Base-by-base conservation (phyloP, 2,113 vertebrate genomes). In the Arvicanthis niloticus region DNA sequence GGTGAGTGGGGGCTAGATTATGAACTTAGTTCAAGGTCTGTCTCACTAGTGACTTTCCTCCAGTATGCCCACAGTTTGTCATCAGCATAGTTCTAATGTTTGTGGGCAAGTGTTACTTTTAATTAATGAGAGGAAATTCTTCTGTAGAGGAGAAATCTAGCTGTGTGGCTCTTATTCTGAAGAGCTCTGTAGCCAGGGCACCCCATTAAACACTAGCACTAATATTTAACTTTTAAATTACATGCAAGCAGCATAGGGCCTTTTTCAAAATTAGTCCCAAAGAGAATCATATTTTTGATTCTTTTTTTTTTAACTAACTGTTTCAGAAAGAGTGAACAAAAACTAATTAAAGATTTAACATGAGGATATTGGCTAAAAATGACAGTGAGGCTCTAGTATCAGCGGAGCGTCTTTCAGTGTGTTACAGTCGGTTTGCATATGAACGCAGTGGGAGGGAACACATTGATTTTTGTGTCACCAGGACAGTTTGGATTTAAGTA, bases 371-470 rank as follows among this genome's bases (percentile, higher is more conserved):
- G 86, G 73, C 7, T 40, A 48, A 6, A 7, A 53, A 26, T 11
- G 85, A 42, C 4, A 4, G 60, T 0, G 16, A 37, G 11, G 0
- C 51, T 2, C 42, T 1, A 5, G n/a, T 0, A 0, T 67, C 51
- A 0, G 4, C 6, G 4, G 5, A 5, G 13, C 24, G 42, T 22
- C 90, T 56, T 34, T 0, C 2, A 0, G 0, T 4, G 0, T 17
- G 0, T 42, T 2, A 26, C 58, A 56, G 60, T 2, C 2, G 11
- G 75, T 60, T 22, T n/a, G 62, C 72, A 19, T 3, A 16, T 5
- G 62, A 60, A 34, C 72, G 1, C 0, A 0, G 70, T 2, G 45
- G 96, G 62, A 29, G 85, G 91, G 93, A 45, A 22, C 15, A 16
- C 4, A 16, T 16, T 3, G 67, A 19, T 24, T 95, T 48, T 11